Conservation (phyloP, 2,888 invertebrate genomes). For the Atherix ibis region DNA sequence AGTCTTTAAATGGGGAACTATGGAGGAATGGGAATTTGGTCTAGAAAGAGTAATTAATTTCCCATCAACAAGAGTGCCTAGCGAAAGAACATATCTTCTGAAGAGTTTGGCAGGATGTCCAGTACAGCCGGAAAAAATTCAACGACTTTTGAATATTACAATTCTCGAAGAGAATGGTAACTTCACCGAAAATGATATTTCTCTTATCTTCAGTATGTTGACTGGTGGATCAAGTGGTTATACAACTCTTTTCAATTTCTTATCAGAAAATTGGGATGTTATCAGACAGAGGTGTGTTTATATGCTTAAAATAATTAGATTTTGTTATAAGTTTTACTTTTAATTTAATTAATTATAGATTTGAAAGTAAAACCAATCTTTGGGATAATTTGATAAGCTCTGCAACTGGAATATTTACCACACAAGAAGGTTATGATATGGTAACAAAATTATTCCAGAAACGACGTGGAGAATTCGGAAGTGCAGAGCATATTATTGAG, state of each 20-base stretch:
- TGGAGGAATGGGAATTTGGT: conserved; percentile 70
- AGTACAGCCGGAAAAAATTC: conserved; percentile 51
- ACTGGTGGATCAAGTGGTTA: conserved; percentile 56
- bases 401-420: conserved; percentile 60
- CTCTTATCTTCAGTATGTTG: conserved; percentile 58
- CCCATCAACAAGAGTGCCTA: conserved; percentile 51
- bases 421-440: conserved; percentile 53
- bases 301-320: conserved; percentile 1
- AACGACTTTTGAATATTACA: conserved; percentile 47
- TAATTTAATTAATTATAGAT: conserved; percentile 37
- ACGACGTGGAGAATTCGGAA: conserved; percentile 51
- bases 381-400: conserved; percentile 63
- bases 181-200: conserved; percentile 61
- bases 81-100: conserved; percentile 58
- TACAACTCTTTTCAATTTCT: conserved; percentile 52
- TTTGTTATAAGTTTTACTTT: no score
- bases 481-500: conserved; percentile 56
- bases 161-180: conserved; percentile 52
- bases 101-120: conserved; percentile 69
- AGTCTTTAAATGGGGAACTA: conserved; percentile 66
- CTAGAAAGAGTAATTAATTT: conserved; percentile 60
- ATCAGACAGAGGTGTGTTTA: conserved; percentile 45
- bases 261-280: conserved; percentile 51
- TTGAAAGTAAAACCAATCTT: conserved; percentile 49
- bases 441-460: conserved; percentile 48